Conservation (phyloP, 1,140 invertebrate species). For the Caenorhabditis remanei region DNA sequence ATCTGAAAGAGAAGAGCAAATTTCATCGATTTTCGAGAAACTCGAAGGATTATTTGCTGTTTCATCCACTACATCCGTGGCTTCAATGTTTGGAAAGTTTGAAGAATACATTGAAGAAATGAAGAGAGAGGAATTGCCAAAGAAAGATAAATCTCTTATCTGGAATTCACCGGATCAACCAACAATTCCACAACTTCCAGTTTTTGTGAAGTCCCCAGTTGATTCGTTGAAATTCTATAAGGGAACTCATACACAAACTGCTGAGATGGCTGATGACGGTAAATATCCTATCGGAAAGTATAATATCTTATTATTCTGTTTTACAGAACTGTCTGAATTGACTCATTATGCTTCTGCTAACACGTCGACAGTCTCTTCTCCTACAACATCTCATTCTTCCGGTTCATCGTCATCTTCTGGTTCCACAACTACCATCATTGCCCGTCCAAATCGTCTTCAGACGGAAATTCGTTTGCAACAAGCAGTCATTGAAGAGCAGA, state of each 20-base stretch:
- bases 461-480: slow-evolving; percentile 2
- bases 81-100: slow-evolving; percentile 16
- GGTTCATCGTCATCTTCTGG: background rate
- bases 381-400: background rate
- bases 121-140: background rate
- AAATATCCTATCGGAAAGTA: background rate
- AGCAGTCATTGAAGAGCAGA: background rate
- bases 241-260: background rate
- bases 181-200: slow-evolving; percentile 35
- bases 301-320: background rate
- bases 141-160: background rate
- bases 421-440: background rate
- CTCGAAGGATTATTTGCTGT: slow-evolving; percentile 14
- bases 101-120: slow-evolving; percentile 12
- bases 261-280: slow-evolving; percentile 33
- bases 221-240: slow-evolving; percentile 28
- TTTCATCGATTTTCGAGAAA: slow-evolving; percentile 6
- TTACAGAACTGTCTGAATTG: background rate
- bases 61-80: background rate
- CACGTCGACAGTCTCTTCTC: no score
- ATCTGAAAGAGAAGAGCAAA: background rate
- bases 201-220: slow-evolving; percentile 32
- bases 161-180: background rate
- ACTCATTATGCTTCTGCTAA: no score
- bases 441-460: background rate